phyloP scores from a whole-genome alignment of 2,113 vertebrate genomes.

The Laticauda colubrina region DNA sequence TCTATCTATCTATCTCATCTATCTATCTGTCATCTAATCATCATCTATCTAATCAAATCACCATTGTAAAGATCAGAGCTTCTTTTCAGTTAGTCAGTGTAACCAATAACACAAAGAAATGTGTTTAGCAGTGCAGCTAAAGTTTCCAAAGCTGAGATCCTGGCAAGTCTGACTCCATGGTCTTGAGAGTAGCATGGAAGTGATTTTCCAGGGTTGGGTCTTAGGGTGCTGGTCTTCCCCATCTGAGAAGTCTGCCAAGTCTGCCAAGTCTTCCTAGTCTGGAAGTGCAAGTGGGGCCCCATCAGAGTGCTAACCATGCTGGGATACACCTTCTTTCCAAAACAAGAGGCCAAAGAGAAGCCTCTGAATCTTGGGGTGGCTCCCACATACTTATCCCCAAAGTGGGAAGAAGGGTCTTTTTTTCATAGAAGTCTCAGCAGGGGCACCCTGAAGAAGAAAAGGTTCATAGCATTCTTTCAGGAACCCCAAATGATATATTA shows the following conservation, averaged over 20 bases:
- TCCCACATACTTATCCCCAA: constrained; percentile 19
- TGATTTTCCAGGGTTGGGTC: background rate
- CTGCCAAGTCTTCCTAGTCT: background rate
- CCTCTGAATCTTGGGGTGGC: background rate
- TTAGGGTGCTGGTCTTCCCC: background rate
- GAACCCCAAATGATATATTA: constrained; percentile 31
- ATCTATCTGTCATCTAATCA: background rate
- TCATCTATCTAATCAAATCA: background rate
- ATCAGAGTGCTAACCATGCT: accelerated
- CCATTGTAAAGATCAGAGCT: background rate
- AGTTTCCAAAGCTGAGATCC: background rate
- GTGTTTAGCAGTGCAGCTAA: too few relatives aligned
- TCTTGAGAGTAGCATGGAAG: background rate
- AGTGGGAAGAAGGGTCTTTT: constrained; percentile 20
- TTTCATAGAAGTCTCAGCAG: constrained; percentile 39
- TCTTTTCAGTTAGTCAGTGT: background rate
- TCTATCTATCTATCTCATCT: too few relatives aligned
- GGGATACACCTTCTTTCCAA: background rate
- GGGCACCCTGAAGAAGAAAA: constrained; percentile 14
- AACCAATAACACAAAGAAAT: background rate
- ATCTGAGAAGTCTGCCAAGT: background rate
- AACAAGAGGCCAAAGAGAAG: constrained; percentile 22
- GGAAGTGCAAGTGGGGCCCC: background rate
- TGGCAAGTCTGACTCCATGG: background rate
- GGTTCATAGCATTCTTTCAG: constrained; percentile 30